Base-by-base conservation (phyloP, 1,140 invertebrate genomes). In the Asobara japonica region DNA sequence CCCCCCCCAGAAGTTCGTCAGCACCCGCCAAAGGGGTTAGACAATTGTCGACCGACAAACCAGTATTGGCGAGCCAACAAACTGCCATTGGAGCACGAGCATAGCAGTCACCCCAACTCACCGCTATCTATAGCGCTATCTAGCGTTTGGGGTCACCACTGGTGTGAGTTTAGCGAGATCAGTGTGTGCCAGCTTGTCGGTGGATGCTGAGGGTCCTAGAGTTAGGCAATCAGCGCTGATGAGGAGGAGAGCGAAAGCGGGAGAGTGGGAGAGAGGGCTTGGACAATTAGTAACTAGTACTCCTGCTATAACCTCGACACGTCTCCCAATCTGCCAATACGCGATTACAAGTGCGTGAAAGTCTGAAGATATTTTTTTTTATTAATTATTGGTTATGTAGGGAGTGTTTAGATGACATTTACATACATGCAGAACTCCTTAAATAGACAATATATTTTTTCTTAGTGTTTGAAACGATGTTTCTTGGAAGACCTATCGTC, bases 221-320 rank as follows among this genome's bases (percentile, higher is more conserved):
- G 83, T 86, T 86, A 84, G 86, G 86, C 85, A 87, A 87, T 87
- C 86, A 87, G 80, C 83, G 83, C 76, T 87, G 86, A 86, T 86
- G 86, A 86, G 81, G 81, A 81, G 78, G 72, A 75, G 69, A 75
- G 74, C 72, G 74, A 78, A 16, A 38, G 31, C 69, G 27, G 51
- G 36, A 48, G 64, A 41, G 60, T 62, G 13, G 80, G 79, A 79
- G 72, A 77, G 81, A 81, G 79, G 78, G 80, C 78, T 83, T 80
- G 79, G 77, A 87, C 84, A 87, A 87, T 87, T 87, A 87, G 84
- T 85, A 83, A 84, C 80, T 81, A 76, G 74, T 77, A 76, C 69
- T 31, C 41, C 71, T 72, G 73, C n/a, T 33, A 20, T 66, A 65
- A 25, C 67, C 30, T 31, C 65, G 56, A 69, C 70, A 65, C 62